Base-by-base conservation (phyloP, 2,113 vertebrate genomes). In the Reinhardtius hippoglossoides region DNA sequence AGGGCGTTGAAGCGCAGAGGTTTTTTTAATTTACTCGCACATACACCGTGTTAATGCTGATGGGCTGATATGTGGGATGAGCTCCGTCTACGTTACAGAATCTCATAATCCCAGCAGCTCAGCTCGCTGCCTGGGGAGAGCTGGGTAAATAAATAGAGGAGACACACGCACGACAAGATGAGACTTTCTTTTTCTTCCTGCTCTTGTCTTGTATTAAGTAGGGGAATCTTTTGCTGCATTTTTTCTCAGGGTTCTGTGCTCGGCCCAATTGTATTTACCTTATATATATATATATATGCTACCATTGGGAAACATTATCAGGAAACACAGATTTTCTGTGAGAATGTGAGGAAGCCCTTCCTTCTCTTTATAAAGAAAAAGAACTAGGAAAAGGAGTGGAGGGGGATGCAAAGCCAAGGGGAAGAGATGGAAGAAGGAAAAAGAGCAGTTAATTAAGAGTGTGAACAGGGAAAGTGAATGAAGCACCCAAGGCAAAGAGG, bases 1-100 rank as follows among this genome's bases (percentile, higher is more conserved):
- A 44, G 63, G 70, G 85, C 1, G 24, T 10, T 35, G 71, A 63
- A 71, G 63, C 67, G 3, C 69, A n/a, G 68, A 80, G 64, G 55
- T 69, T 60, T 52, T 87, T 50, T 6, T 18, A 16, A 31, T 50
- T 89, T 80, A 70, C 86, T 81, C 74, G 79, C 83, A 75, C 84
- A 69, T 20, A 66, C 76, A 71, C 69, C 16, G 2, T 15, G 70
- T 76, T 75, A 87, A 83, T 66, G 67, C 74, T 77, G 84, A 90
- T 86, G 81, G 72, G 68, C 62, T 37, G 86, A 87, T 80, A 79
- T 21, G 58, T 75, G 78, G 72, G 70, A 87, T 83, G 68, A 87
- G 71, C 65, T 56, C 14, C 12, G 57, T 67, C 84, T 81, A 59
- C 15, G 23, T 66, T 71, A 69, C 68, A 68, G 63, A 58, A 26